Evolutionary conservation across 2,113 vertebrate species (phyloP), one percentile per base, ranked within the genome.

Genomic region (Verasper variegatus): DNA sequence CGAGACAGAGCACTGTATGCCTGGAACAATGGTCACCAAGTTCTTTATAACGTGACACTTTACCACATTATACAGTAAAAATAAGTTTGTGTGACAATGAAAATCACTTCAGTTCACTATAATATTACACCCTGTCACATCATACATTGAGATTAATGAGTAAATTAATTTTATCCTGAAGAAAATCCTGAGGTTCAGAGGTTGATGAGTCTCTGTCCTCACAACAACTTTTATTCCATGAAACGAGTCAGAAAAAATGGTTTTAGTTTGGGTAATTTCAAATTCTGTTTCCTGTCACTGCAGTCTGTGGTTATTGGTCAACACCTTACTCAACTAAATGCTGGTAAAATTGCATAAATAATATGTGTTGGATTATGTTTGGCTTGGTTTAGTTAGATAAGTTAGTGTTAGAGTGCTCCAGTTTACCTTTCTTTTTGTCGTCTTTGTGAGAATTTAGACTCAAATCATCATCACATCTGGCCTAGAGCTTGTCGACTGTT

Each of bases 21-120:
- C 56, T 91, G 90, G 90, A 91, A 91, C 67, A 91, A 91, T 1
- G 90, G 90, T 64, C 90, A 90, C 58, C 90, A 91, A 52, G 85
- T 91, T 24, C 79, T 91, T 10, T 91, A 90, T 26, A 91, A 90
- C 1, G 90, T 90, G 0, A 91, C 90, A 2, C 86, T 90, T 0
- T 86, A 90, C 59, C 90, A 91, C 81, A 90, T 91, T 8, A 89
- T 91, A 56, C 89, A 89, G 64, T 91, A 60, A 81, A 8, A 40
- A 31, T 14, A 5, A 21, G 26, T 5, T 2, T 7, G 6, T 14
- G 13, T 8, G 37, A 35, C 13, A 24, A 37, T 40, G 20, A 13
- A 37, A 13, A 37, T 18, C 42, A 23, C 5, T 17, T 15, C 24
- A 57, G 11, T 24, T 56, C 14, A 51, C 47, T 17, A 3, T 47